Percentiles rank a stretch among this genome's conserved stretches.
Evolutionary conservation across 2,888 invertebrate species (phyloP).

Genomic region (Polylopha cassiicola): DNA sequence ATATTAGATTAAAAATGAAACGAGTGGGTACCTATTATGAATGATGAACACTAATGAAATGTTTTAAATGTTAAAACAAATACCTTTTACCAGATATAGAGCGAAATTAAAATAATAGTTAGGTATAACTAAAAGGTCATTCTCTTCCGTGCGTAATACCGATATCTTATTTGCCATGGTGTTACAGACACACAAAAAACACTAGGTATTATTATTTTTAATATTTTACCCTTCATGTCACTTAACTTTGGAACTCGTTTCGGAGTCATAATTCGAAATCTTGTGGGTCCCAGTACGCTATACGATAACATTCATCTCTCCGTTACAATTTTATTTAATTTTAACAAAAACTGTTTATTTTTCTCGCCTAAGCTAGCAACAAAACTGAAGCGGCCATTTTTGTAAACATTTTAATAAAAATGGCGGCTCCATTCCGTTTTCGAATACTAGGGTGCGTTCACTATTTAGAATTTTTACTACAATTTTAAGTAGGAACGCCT

Average conservation of each 20-base stretch:
- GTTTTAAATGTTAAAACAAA: too few species aligned
- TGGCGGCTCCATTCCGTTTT: slow-evolving; percentile 26
- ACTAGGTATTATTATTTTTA: slow-evolving; percentile 26
- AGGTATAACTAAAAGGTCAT: slow-evolving; percentile 33
- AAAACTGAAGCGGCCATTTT: slow-evolving; percentile 35
- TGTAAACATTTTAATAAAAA: slow-evolving; percentile 22
- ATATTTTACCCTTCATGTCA: slow-evolving; percentile 27
- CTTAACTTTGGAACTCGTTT: slow-evolving; percentile 34
- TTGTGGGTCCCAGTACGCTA: slow-evolving; percentile 55
- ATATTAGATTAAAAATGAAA: neutral
- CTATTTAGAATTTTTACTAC: slow-evolving; percentile 25
- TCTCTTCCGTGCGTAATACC: slow-evolving; percentile 37
- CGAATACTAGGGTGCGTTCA: slow-evolving; percentile 25
- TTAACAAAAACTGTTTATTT: slow-evolving; percentile 12
- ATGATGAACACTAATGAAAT: too few species aligned
- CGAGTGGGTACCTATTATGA: too few species aligned
- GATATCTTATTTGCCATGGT: slow-evolving; percentile 46
- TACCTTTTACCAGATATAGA: neutral
- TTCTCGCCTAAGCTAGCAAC: slow-evolving; percentile 19
- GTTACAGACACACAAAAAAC: slow-evolving; percentile 61
- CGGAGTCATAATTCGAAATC: slow-evolving; percentile 38
- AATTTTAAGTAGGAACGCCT: slow-evolving; percentile 26
- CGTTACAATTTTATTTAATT: slow-evolving; percentile 7
- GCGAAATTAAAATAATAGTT: neutral
- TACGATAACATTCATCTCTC: slow-evolving; percentile 33